Conservation (phyloP, 2,113 vertebrate genomes). For the Poecile atricapillus region DNA sequence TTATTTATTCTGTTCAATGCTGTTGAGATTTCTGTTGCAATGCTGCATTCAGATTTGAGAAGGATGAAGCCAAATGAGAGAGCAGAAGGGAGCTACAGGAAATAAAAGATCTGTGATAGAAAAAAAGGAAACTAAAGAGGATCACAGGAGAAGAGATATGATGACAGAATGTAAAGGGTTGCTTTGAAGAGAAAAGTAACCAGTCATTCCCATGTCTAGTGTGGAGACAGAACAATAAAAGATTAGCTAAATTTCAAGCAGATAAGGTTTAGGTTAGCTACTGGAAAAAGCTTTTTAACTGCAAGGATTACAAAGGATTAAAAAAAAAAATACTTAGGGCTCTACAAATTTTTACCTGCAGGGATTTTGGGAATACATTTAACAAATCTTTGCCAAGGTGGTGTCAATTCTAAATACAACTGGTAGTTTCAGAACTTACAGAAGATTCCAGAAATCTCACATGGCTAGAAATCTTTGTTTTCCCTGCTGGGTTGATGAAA, state of each 20-base stretch:
- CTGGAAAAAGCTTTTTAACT: constrained; percentile 1
- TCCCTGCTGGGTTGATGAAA: not conserved
- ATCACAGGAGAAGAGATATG: not conserved
- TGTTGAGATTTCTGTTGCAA: constrained; percentile 6
- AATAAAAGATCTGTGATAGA: not conserved
- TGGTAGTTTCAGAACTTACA: not conserved
- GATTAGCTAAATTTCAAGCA: not conserved
- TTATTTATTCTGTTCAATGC: constrained; percentile 16
- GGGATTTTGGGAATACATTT: not conserved
- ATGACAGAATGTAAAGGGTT: not conserved
- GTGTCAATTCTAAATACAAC: not conserved
- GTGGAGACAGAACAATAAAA: not conserved
- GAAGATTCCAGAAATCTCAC: not conserved
- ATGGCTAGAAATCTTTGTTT: not conserved
- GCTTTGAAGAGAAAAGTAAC: constrained; percentile 10
- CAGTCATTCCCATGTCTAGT: not conserved
- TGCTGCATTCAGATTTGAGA: not conserved
- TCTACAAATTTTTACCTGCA: not conserved
- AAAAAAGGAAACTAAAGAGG: not conserved
- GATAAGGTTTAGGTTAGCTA: constrained; percentile 7
- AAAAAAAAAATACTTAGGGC: not conserved
- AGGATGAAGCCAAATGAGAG: constrained; percentile 5
- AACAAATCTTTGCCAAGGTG: not conserved
- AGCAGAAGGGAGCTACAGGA: not conserved
- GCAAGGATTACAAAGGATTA: constrained; percentile 32